Evolutionary conservation across 2,113 vertebrate species (phyloP).

Genomic region (Porphyrio hochstetteri): DNA sequence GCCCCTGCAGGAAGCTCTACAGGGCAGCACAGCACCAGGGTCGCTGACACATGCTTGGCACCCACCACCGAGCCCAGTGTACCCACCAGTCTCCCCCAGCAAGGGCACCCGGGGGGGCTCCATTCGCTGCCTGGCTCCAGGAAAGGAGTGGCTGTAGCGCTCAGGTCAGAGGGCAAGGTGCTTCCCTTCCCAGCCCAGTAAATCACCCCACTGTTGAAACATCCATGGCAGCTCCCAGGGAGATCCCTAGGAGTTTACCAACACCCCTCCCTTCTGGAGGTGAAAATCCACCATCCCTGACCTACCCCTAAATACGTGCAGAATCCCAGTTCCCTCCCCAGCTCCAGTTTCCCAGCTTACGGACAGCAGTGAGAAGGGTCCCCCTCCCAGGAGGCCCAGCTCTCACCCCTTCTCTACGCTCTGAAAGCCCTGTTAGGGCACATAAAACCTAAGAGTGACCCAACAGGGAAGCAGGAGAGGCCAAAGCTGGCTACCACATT

Average conservation of each 20-base stretch:
- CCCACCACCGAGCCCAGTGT: neutral
- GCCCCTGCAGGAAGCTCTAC: constrained; percentile 92
- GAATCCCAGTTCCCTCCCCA: neutral
- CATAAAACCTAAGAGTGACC: neutral
- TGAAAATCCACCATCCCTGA: neutral
- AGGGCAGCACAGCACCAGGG: neutral
- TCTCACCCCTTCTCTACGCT: neutral
- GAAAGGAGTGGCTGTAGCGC: neutral
- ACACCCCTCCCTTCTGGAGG: neutral
- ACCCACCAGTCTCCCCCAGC: neutral
- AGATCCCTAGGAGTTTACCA: neutral
- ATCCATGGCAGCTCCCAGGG: neutral
- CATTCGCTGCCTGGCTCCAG: neutral
- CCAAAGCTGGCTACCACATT: neutral
- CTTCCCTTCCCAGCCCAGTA: neutral
- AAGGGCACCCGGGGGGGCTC: neutral
- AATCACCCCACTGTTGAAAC: neutral
- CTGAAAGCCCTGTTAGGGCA: neutral
- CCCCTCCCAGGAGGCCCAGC: neutral
- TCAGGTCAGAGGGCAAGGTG: neutral
- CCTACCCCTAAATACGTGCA: neutral
- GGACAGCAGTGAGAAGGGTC: neutral
- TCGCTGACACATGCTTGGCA: neutral
- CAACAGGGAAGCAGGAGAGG: accelerated
- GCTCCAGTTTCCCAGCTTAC: neutral